Evolutionary conservation across 2,113 vertebrate species (phyloP), one percentile per base, ranked within the genome.

Genomic region (Echinops telfairi): DNA sequence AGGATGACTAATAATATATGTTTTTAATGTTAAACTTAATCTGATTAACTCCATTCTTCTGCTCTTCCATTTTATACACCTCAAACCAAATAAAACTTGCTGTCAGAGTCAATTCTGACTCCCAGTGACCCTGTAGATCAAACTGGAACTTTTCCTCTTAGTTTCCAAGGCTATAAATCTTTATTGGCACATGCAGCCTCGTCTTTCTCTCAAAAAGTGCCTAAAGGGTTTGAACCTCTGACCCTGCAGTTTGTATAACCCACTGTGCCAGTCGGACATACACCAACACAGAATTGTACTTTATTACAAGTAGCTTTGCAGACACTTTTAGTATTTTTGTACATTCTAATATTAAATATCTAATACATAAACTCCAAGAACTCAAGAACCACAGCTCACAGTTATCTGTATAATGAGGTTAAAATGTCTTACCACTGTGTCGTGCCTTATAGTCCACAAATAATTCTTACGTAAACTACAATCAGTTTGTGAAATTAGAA

Each of bases 311-410:
- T 22, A 57, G 14, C 27, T 85, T 86, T 90, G 71, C 16, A 60
- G 85, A 88, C 7, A 58, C 31, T 62, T 90, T 83, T 60, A 11
- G 14, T 76, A 71, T 19, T 77, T 78, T 1, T 53, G 12, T 53
- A 53, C 47, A 53, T 53, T 53, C 12, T 76, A 23, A 23, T 38
- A 58, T 83, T 82, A 60, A 11, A 83, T 78, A 85, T n/a, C 57
- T 57, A 73, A 31, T 27, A 4, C 77, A 40, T 89, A 81, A 86
- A 73, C n/a, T 73, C 33, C 83, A 77, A 91, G 38, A 91, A 29
- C 14, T 57, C 17, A 71, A 27, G 38, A 60, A 71, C 20, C 20
- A 92, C 25, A 76, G 19, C 16, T 88, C 71, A 53, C 5, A 47
- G 25, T 25, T 31, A 73, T 78, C 86, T 84, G 5, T 84, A 64